Evolutionary conservation across 2,113 vertebrate genomes (phyloP).

Genomic region (Larimichthys polyactis): DNA sequence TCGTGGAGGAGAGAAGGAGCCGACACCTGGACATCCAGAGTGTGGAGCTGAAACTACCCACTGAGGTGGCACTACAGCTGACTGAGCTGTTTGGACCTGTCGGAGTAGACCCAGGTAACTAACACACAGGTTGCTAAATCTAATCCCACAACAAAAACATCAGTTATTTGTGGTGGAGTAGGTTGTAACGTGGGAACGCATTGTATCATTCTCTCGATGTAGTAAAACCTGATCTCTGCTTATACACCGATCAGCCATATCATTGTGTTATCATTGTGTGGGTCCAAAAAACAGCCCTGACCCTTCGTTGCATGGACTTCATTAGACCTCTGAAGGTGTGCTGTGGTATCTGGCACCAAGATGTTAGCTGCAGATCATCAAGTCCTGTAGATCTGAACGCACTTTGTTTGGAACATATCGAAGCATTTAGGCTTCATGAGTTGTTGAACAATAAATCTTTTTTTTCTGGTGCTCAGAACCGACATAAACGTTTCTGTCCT

Average conservation of each 20-base stretch:
- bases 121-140: not conserved
- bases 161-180: too few relatives aligned
- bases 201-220: too few relatives aligned
- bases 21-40: constrained; percentile 88
- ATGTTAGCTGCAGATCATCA: too few relatives aligned
- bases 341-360: too few relatives aligned
- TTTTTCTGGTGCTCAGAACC: not conserved
- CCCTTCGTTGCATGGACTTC: too few relatives aligned
- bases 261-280: too few relatives aligned
- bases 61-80: constrained; percentile 94
- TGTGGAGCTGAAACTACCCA: constrained; percentile 91
- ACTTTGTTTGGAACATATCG: not conserved
- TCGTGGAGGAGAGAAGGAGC: constrained; percentile 29
- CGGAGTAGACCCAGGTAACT: constrained; percentile 93
- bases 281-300: too few relatives aligned
- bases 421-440: not conserved
- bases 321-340: too few relatives aligned
- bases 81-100: constrained; percentile 97
- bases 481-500: not conserved
- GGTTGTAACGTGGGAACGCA: too few relatives aligned
- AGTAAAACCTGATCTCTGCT: too few relatives aligned
- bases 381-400: too few relatives aligned
- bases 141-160: not conserved
- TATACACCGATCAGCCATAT: too few relatives aligned
- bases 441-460: not conserved